These are phyloP conservation scores for Phortica magna DNA, from an alignment of 2,888 invertebrate genomes.

Conservation along the genomic window DNA sequence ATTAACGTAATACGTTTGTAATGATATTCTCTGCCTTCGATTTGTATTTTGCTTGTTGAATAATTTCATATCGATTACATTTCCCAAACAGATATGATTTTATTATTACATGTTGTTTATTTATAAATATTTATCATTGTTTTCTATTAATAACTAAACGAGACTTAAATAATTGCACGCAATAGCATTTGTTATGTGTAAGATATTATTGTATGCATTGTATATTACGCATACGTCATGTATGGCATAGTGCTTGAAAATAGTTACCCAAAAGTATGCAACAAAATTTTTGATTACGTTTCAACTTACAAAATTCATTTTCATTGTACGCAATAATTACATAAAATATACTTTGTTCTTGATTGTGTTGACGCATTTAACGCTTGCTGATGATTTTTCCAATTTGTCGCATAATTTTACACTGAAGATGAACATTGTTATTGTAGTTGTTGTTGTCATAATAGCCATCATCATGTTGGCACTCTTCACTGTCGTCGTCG, in stretches of 20 bases:
- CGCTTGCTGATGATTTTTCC: slow-evolving; percentile 1
- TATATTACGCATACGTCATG: not conserved
- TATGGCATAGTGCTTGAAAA: not conserved
- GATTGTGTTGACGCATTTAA: not conserved
- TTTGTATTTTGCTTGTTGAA: not conserved
- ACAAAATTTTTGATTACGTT: not conserved
- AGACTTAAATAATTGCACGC: no score
- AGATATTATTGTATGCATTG: not conserved
- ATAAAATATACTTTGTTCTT: not conserved
- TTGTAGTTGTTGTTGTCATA: not conserved
- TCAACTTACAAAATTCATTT: no score
- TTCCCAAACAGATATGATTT: not conserved
- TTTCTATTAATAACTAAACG: no score
- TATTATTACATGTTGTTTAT: no score
- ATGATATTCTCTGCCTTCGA: not conserved
- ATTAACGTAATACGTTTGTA: not conserved
- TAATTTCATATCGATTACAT: not conserved
- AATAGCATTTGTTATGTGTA: not conserved
- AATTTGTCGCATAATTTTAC: slow-evolving; percentile 31
- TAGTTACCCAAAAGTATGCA: slow-evolving; percentile 3
- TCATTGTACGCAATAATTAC: no score
- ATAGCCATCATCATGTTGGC: slow-evolving; percentile 15
- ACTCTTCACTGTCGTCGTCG: not conserved
- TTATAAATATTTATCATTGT: no score
- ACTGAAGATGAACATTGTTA: not conserved